Conservation (phyloP, 2,888 invertebrate species). For the Clostera curtula region DNA sequence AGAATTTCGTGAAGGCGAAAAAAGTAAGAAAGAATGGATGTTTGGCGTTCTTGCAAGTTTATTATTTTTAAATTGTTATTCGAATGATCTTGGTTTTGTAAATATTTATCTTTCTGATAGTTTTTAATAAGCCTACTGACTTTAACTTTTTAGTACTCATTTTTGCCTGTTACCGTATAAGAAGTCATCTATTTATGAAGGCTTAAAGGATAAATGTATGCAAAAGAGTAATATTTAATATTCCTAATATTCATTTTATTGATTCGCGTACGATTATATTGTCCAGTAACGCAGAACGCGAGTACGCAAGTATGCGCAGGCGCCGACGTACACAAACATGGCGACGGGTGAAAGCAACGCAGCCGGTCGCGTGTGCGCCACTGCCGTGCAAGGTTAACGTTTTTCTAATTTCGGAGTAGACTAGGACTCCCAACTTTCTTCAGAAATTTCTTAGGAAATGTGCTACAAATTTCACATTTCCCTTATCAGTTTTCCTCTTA, state of each 20-base stretch:
- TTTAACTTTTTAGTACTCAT: no score
- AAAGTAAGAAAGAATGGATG: no score
- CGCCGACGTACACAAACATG: slow-evolving; percentile 44
- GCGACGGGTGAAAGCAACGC: slow-evolving; percentile 59
- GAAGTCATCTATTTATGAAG: no score
- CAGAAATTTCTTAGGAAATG: slow-evolving; percentile 58
- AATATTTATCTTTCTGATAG: no score
- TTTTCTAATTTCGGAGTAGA: slow-evolving; percentile 64
- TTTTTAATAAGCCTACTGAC: no score
- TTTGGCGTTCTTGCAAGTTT: no score
- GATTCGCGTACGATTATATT: slow-evolving; percentile 32
- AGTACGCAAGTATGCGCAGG: slow-evolving; percentile 27
- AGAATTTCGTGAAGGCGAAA: no score
- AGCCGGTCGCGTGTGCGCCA: slow-evolving; percentile 50
- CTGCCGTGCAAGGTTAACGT: slow-evolving; percentile 63
- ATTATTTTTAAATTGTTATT: no score
- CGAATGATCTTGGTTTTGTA: no score
- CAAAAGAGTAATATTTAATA: no score
- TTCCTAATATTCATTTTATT: neutral
- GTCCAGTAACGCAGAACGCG: slow-evolving; percentile 46
- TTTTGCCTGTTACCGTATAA: no score
- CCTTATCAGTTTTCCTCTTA: slow-evolving; percentile 29
- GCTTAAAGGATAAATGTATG: no score
- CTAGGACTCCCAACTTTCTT: slow-evolving; percentile 55
- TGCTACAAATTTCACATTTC: slow-evolving; percentile 34